Evolutionary conservation across 1,140 invertebrate genomes (phyloP), one percentile per base, ranked within the genome.

Genomic region (Dendroctonus ponderosae): DNA sequence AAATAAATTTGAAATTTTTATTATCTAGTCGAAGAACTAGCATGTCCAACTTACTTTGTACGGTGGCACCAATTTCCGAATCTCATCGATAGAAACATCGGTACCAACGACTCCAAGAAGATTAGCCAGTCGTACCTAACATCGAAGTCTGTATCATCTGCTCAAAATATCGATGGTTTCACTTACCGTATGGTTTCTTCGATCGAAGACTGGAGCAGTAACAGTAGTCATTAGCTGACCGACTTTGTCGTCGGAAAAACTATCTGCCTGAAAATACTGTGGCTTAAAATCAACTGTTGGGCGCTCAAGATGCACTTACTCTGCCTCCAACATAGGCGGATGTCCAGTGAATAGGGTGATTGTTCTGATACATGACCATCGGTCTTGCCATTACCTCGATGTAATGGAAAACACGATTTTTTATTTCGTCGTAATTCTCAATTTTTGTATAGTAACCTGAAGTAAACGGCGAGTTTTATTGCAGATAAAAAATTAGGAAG

Each of bases 31-130:
- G 4, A 46, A 12, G 2, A 1, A 26, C 26, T 26, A 3, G 26
- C 26, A 26, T 26, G 1, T 26, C 3, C 26, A 12, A 73, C 52
- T 80, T 85, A 94, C 92, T 87, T 95, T 93, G 76, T 95, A 93
- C 61, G 92, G 87, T 68, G 93, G 92, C 50, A 95, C 91, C 71
- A 96, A 84, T 83, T 95, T 95, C 76, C 91, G 89, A 71, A 98
- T 91, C 80, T 97, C 90, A 79, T 93, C 87, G 68, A 98, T 87
- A 70, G 94, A 92, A 69, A 98, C 91, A 81, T 98, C 95, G 11
- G 93, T 94, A 51, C 94, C 96, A 57, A 94, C 94, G 12, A 98
- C 93, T 43, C 96, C 96, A 49, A 98, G 83, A 64, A 98, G 82
- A 79, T 95, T 93, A 7, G 92, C 93, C 63, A 88, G 86, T 76